Evolutionary conservation across 2,113 vertebrate genomes (phyloP).

Genomic region (Crotalus horridus): DNA sequence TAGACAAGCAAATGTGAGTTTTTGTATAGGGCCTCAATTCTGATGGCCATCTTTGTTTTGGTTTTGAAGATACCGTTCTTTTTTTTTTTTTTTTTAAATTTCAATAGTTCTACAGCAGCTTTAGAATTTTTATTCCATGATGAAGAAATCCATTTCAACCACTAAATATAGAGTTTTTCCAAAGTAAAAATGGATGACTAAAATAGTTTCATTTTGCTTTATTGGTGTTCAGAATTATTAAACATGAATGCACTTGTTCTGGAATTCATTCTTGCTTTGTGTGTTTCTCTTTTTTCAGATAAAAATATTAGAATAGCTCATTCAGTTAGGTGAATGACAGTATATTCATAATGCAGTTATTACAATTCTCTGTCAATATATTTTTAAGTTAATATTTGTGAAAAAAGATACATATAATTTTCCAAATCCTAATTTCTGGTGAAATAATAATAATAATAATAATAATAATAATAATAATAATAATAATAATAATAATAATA

Average conservation of each 20-base stretch:
- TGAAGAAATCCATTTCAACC: slow-evolving; percentile 19
- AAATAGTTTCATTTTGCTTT: slow-evolving; percentile 14
- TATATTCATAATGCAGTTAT: neutral
- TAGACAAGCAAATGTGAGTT: neutral
- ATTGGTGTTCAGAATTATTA: slow-evolving; percentile 23
- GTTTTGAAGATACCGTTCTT: neutral
- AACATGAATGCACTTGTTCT: slow-evolving; percentile 22
- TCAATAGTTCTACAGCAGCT: slow-evolving; percentile 23
- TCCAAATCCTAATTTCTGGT: slow-evolving; percentile 25
- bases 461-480: too few relatives aligned
- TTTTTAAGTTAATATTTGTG: slow-evolving; percentile 39
- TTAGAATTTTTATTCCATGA: neutral
- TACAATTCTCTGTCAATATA: slow-evolving; percentile 19
- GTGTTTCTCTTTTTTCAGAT: slow-evolving; percentile 19
- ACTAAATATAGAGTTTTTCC: slow-evolving; percentile 7
- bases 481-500: too few relatives aligned
- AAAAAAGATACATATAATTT: slow-evolving; percentile 44
- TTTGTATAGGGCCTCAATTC: neutral
- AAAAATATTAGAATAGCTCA: slow-evolving; percentile 6
- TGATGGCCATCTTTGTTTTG: neutral
- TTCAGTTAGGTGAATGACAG: neutral
- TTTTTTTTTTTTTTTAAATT: neutral
- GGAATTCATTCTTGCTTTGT: slow-evolving; percentile 16
- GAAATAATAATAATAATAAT: neutral
- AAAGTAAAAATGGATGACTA: neutral